Base-by-base conservation (phyloP, 2,797 vertebrate species). In the Parotocinclus haroldoi region DNA sequence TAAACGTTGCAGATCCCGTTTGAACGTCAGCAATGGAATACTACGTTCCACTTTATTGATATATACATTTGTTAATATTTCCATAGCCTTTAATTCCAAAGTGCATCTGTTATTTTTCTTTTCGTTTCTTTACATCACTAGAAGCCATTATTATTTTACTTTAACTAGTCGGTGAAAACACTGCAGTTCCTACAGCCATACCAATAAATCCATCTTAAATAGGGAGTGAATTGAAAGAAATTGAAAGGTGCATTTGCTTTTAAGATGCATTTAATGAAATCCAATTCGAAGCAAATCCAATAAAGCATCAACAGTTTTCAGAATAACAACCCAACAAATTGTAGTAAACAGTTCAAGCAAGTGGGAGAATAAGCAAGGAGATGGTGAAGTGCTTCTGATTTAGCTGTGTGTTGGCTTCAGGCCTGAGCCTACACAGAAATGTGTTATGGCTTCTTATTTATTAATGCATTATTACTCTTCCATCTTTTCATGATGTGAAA, bases 381-480 rank as follows among this genome's bases (percentile, higher is more conserved):
- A 27, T 27, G 27, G 27, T n/a, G 7, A 27, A 37, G 27, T n/a
- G 52, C 37, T 56, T 14, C 13, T 27, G 52, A 37, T 36, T 54
- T 54, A 54, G 52, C 27, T 65, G 3, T 36, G 12, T 14, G 17
- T 10, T 12, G 40, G 8, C 9, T 42, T 42, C 40, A 9, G 40
- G 10, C 40, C 10, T 42, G 9, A 42, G 40, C n/a, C 6, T 12
- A 19, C 9, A 39, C 27, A 37, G 44, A 18, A 52, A 39, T 10
- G 36, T 12, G 49, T 56, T 55, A 3, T 10, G 36, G 13, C 12
- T 13, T 7, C 17, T 8, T 9, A 8, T 16, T 19, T 45, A 54
- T 61, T 42, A 61, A 61, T 46, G 51, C 44, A n/a, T 55, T 68
- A 61, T 68, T 61, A 61, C 51, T 61, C 36, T 40, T 36, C 64